Percentiles rank a stretch among this genome's conserved stretches.
Conservation (phyloP, 2,797 vertebrate genomes). For the Molossus molossus region DNA sequence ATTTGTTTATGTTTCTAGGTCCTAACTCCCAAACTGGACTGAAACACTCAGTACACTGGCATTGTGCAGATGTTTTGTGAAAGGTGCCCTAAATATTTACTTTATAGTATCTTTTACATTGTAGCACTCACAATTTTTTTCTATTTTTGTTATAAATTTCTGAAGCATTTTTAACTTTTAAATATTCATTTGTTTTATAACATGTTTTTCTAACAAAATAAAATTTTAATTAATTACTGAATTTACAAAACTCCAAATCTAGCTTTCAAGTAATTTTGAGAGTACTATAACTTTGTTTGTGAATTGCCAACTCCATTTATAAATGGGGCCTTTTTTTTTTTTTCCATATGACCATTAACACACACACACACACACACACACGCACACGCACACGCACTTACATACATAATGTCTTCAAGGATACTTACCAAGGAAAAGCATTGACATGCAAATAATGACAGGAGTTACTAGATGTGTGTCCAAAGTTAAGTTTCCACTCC, state of each 20-base stretch:
- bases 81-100: background rate
- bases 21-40: background rate
- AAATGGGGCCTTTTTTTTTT: background rate
- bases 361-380: background rate
- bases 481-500: constrained; percentile 39
- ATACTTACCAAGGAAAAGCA: background rate
- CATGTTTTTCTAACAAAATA: background rate
- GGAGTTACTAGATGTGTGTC: background rate
- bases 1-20: background rate
- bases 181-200: background rate
- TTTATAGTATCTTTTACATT: background rate
- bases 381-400: background rate
- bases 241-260: background rate
- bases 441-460: background rate
- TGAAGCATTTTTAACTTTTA: background rate
- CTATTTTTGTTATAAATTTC: background rate
- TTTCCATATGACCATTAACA: background rate
- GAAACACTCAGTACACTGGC: background rate
- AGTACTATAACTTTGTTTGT: background rate
- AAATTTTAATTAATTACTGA: background rate
- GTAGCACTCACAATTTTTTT: background rate
- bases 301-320: background rate
- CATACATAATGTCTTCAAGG: background rate
- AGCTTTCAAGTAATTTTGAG: background rate
- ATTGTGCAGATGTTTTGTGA: background rate